These are phyloP conservation scores for Hyperoodon ampullatus DNA, from an alignment of 2,113 vertebrate species.

Conservation along the genomic window DNA sequence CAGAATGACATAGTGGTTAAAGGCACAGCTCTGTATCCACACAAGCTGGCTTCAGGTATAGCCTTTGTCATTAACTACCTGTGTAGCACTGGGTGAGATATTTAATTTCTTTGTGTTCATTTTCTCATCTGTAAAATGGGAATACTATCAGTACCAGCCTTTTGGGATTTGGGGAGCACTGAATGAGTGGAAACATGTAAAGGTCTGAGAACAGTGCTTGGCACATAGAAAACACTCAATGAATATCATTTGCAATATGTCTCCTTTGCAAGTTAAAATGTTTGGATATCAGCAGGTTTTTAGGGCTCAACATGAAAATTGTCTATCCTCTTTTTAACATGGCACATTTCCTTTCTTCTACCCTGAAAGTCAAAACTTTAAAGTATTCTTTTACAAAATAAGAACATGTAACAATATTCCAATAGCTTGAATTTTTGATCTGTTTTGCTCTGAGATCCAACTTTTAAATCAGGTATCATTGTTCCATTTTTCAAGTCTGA, in stretches of 20 bases:
- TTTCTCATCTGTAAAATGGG: background rate
- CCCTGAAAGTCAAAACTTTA: background rate
- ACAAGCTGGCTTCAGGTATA: background rate
- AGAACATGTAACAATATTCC: background rate
- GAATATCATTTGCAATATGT: background rate
- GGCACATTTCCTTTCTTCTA: background rate
- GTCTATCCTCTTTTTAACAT: background rate
- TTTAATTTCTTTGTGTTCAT: background rate
- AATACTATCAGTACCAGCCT: background rate
- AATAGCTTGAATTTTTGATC: constrained; percentile 14
- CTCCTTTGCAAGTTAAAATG: background rate
- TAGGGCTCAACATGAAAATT: background rate
- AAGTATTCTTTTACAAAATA: background rate
- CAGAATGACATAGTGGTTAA: rapidly evolving
- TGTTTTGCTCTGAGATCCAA: background rate
- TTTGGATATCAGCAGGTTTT: background rate
- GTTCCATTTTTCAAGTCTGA: constrained; percentile 9
- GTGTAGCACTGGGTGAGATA: background rate
- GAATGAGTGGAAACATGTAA: background rate
- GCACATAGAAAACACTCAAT: background rate
- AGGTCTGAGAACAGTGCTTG: background rate
- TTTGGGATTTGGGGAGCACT: background rate
- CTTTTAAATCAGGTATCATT: constrained; percentile 1
- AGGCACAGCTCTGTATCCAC: background rate
- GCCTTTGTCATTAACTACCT: background rate